Evolutionary conservation across 1,140 invertebrate species (phyloP), one percentile per base, ranked within the genome.

Genomic region (Notospermus geniculatus): DNA sequence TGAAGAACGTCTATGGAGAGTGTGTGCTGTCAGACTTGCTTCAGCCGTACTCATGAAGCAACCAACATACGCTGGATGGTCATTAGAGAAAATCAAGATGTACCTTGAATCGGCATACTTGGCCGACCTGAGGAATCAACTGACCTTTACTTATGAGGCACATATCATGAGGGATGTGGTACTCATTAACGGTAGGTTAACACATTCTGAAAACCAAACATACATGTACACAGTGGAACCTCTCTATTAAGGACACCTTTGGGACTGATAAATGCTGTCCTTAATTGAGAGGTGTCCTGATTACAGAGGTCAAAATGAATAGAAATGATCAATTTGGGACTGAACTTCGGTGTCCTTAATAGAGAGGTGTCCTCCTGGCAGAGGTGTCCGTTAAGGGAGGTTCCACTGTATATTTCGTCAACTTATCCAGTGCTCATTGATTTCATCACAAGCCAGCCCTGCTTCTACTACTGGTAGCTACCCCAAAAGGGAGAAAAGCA

Each of bases 1-100:
- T 17, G 70, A 73, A 45, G 67, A 73, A 25, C 65, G 75, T 13
- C 64, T 79, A 27, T 79, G 77, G 77, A 66, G 69, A 45, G 73
- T 76, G 17, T 74, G 71, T 66, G 74, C 71, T 29, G 67, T 76
- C 41, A 66, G 73, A 22, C 63, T 79, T 1, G 70, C 74, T 36
- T 63, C 69, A 2, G 67, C 64, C 46, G 64, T 77, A 27, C 62
- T 77, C 1, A 65, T 71, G 65, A 71, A 73, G 45, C 67, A 73
- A 52, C 65, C 71, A 15, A 60, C 69, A 19, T 76, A 75, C 55
- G 68, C 76, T 72, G 72, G 73, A 0, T 69, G 71, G 71, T 71
- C 72, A 17, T 71, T 71, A 62, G 74, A 78, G 39, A 74, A 72
- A 54, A 57, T 76, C 0, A 70, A 75, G 50, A 53, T 73, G 19